Percentiles rank a stretch among this genome's conserved stretches.
Conservation (phyloP, 2,113 vertebrate species). For the Solenodon paradoxus region DNA sequence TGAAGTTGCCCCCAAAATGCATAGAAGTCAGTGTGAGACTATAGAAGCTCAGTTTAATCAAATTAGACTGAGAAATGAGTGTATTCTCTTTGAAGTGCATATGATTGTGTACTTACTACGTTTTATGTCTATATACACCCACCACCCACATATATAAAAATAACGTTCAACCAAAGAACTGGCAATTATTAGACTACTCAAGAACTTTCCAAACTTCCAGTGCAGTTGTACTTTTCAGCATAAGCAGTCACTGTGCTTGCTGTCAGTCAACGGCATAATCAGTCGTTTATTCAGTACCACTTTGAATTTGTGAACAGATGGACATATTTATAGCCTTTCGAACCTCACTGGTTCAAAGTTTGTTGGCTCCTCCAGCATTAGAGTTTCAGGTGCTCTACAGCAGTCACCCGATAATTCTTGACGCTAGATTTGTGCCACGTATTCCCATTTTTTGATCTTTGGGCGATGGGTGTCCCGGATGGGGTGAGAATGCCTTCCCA, state of each 20-base stretch:
- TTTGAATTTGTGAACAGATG: slow-evolving; percentile 41
- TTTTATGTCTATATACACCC: neutral
- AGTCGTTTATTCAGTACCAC: neutral
- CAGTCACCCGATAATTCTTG: neutral
- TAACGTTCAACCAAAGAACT: slow-evolving; percentile 35
- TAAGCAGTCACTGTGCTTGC: neutral
- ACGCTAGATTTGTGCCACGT: neutral
- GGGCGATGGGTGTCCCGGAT: neutral
- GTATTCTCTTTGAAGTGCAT: neutral
- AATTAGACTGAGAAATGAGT: slow-evolving; percentile 2
- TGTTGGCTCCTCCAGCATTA: neutral
- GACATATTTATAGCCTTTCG: slow-evolving; percentile 5
- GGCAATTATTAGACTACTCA: neutral
- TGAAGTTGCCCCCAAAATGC: slow-evolving; percentile 35
- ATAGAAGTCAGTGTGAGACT: slow-evolving; percentile 54
- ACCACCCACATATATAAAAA: neutral
- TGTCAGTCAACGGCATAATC: neutral
- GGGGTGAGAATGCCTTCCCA: neutral
- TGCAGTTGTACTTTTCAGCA: neutral
- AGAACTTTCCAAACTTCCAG: neutral
- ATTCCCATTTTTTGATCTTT: neutral
- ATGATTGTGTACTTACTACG: neutral
- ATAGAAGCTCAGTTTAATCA: slow-evolving; percentile 18
- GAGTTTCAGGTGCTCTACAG: neutral
- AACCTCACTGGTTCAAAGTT: neutral